A percentile compares a stretch with the other conserved stretches of the same genome.
Conservation (phyloP, 2,888 invertebrate species). For the Eurytoma adleriae region DNA sequence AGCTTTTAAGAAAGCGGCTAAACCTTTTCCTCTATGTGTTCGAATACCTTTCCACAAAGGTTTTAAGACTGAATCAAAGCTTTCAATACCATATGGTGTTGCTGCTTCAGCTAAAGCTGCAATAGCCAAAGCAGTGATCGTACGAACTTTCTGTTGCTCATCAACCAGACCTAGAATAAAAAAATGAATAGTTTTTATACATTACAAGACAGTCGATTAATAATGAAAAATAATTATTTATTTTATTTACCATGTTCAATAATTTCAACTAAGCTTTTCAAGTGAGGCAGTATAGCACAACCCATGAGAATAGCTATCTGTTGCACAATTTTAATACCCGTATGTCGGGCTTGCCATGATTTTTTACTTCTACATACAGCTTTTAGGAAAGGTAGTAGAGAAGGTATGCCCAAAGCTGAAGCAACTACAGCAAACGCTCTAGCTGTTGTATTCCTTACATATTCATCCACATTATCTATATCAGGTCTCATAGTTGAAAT, state of each 20-base stretch:
- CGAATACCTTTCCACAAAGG: constrained; percentile 99
- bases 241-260: constrained; percentile 92
- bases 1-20: constrained; percentile 99
- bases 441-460: constrained; percentile 99
- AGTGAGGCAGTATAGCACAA: constrained; percentile 98
- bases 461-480: constrained; percentile 99
- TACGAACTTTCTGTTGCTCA: constrained; percentile 99
- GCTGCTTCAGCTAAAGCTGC: constrained; percentile 99
- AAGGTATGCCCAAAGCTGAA: constrained; percentile 98
- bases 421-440: constrained; percentile 99
- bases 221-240: neutral
- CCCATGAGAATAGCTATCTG: constrained; percentile 99
- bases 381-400: constrained; percentile 97
- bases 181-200: neutral
- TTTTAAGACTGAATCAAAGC: constrained; percentile 99
- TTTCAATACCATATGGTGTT: constrained; percentile 99
- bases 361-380: constrained; percentile 99
- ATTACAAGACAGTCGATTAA: neutral
- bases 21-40: constrained; percentile 92
- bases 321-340: constrained; percentile 99
- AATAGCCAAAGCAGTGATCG: constrained; percentile 98
- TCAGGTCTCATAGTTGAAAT: constrained; percentile 99
- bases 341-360: constrained; percentile 99
- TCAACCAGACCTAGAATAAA: constrained; percentile 87
- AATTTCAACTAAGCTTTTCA: constrained; percentile 98